Conservation (phyloP, 2,113 vertebrate genomes). For the Heteronetta atricapilla region DNA sequence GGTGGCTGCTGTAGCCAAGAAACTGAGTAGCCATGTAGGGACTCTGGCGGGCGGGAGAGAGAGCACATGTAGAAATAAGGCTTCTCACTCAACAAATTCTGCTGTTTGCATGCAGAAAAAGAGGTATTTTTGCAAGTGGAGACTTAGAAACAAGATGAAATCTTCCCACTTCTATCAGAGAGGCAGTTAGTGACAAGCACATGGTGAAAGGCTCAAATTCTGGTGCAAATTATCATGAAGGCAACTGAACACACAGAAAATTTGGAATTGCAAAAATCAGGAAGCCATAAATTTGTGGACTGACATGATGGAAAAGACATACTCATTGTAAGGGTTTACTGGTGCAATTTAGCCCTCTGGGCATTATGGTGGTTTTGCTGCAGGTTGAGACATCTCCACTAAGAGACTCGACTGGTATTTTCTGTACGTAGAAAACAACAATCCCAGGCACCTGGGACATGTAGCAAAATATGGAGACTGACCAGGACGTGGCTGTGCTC, state of each 20-base stretch:
- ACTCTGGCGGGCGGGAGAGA: slow-evolving; percentile 47
- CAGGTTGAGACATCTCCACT: not conserved
- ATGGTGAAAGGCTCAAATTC: slow-evolving; percentile 58
- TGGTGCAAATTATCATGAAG: slow-evolving; percentile 50
- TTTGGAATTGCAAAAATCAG: not conserved
- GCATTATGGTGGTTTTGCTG: not conserved
- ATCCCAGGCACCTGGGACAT: not conserved
- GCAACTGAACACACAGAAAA: slow-evolving; percentile 29
- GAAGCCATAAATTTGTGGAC: not conserved
- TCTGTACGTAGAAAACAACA: not conserved
- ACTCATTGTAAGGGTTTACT: not conserved
- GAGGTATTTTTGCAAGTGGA: slow-evolving; percentile 67
- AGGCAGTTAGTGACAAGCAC: slow-evolving; percentile 60
- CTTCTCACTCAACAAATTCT: slow-evolving; percentile 69
- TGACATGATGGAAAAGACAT: not conserved
- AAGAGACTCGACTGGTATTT: not conserved
- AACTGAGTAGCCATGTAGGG: slow-evolving; percentile 67
- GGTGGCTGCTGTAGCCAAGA: slow-evolving; percentile 70
- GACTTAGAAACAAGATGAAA: slow-evolving; percentile 64
- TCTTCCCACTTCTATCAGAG: slow-evolving; percentile 62
- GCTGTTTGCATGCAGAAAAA: slow-evolving; percentile 63
- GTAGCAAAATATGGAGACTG: not conserved
- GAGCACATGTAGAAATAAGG: slow-evolving; percentile 65
- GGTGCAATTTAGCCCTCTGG: not conserved
- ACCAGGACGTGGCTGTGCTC: accelerated